Conservation (phyloP, 2,888 invertebrate genomes). For the Archips crataeganus region DNA sequence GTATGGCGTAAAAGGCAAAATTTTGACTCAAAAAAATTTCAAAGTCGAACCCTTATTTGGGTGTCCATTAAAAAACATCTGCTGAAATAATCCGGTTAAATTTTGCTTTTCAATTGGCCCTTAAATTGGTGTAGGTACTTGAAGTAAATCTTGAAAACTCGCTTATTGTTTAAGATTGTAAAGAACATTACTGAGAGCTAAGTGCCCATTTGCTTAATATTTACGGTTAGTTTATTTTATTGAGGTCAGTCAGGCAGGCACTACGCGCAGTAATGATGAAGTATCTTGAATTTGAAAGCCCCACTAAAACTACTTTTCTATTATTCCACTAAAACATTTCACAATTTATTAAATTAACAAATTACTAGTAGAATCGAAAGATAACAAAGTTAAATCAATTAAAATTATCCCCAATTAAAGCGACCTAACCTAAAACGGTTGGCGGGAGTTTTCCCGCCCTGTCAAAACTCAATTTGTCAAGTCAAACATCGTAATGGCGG, state of each 20-base stretch:
- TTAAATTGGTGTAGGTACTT: no score
- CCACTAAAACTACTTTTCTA: conserved; percentile 1
- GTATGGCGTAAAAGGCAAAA: no score
- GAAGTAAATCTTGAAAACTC: no score
- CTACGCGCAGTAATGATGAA: background rate
- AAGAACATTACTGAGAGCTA: no score
- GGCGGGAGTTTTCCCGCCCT: conserved; percentile 73
- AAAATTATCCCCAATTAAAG: conserved; percentile 64
- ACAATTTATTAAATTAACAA: conserved; percentile 43
- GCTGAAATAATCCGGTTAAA: no score
- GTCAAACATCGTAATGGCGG: conserved; percentile 77
- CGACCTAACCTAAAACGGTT: conserved; percentile 62
- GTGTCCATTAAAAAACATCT: no score
- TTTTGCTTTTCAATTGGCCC: no score
- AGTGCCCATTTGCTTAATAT: background rate
- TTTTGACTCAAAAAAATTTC: no score
- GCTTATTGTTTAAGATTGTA: no score
- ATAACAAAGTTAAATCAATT: conserved; percentile 59
- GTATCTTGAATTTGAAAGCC: background rate
- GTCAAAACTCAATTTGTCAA: conserved; percentile 85
- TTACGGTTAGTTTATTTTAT: background rate
- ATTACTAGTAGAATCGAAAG: conserved; percentile 58
- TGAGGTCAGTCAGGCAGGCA: background rate
- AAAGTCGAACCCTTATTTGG: no score
- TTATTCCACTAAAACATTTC: conserved; percentile 47